Evolutionary conservation across 2,888 invertebrate species (phyloP).

Genomic region (Acrocera orbiculus): DNA sequence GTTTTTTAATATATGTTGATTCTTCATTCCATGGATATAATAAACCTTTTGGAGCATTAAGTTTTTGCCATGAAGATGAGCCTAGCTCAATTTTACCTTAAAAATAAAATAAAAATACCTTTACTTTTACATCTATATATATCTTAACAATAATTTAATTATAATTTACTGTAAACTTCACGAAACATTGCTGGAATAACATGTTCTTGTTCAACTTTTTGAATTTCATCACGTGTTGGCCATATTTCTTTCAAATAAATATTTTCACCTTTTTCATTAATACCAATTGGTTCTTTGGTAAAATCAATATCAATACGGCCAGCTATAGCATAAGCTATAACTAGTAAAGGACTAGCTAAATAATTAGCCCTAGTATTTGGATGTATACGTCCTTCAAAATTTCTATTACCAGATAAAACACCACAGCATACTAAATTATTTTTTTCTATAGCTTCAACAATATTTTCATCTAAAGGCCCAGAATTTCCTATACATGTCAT

Average conservation of each 20-base stretch:
- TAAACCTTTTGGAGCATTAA: slow-evolving; percentile 60
- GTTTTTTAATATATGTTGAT: slow-evolving; percentile 91
- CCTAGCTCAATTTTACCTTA: slow-evolving; percentile 70
- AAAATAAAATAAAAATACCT: not conserved
- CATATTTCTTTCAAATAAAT: slow-evolving; percentile 89
- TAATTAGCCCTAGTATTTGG: slow-evolving; percentile 95
- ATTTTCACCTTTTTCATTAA: slow-evolving; percentile 46
- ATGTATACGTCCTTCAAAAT: slow-evolving; percentile 96
- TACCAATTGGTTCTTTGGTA: slow-evolving; percentile 62
- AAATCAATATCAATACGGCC: slow-evolving; percentile 93
- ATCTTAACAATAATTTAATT: not conserved
- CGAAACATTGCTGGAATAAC: slow-evolving; percentile 96
- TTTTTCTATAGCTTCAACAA: slow-evolving; percentile 86
- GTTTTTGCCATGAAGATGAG: slow-evolving; percentile 65
- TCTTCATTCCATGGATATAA: slow-evolving; percentile 80
- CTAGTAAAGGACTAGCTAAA: slow-evolving; percentile 88
- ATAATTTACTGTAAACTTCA: slow-evolving; percentile 39
- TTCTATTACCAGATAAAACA: slow-evolving; percentile 91
- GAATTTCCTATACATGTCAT: slow-evolving; percentile 99
- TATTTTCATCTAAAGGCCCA: slow-evolving; percentile 80
- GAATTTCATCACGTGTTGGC: slow-evolving; percentile 84
- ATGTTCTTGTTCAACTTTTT: slow-evolving; percentile 65
- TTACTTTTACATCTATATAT: not conserved
- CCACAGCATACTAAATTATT: slow-evolving; percentile 90
- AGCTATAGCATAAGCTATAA: slow-evolving; percentile 94